Base-by-base conservation (phyloP, 2,797 vertebrate species). In the Salarias fasciatus region DNA sequence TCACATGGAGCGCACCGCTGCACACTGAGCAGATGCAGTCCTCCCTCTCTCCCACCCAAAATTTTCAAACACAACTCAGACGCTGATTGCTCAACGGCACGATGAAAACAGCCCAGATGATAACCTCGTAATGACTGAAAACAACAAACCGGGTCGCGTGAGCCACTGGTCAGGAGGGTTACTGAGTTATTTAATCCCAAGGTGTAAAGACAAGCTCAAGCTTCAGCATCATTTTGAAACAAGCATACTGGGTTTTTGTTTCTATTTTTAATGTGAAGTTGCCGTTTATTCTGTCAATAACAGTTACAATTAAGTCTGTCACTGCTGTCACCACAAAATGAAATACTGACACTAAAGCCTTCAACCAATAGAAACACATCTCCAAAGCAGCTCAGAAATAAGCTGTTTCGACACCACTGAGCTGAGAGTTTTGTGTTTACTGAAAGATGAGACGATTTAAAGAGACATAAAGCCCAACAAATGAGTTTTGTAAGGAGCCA, bases 21-120 rank as follows among this genome's bases (percentile, higher is more conserved):
- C 82, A 64, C 18, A 46, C 49, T 53, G 51, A 76, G 56, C 84
- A 82, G 70, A 83, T 78, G 78, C 56, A 83, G 46, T 56, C 35
- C 7, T 33, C 45, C 18, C 44, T 14, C 13, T 52, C 38, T 33
- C 44, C n/a, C 11, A 41, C 62, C 73, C 67, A 55, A 35, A 6
- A 51, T 44, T 63, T 75, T 38, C 56, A 69, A 51, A 38, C 69
- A 60, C 47, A 62, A 64, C 41, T 60, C 50, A 61, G 52, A 35
- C 60, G 11, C 69, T 35, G 40, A 74, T 71, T 73, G 64, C 40
- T 69, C 64, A 66, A n/a, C 1, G n/a, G 29, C 69, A 82, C 41
- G 45, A 76, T 5, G 0, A 35, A 65, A 72, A 59, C 47, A 49
- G 46, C 24, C 50, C 53, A 60, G 30, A 14, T 46, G 47, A 12